These are phyloP conservation scores for Botia kubotai DNA, from an alignment of 2,797 vertebrate genomes.

Conservation along the genomic window DNA sequence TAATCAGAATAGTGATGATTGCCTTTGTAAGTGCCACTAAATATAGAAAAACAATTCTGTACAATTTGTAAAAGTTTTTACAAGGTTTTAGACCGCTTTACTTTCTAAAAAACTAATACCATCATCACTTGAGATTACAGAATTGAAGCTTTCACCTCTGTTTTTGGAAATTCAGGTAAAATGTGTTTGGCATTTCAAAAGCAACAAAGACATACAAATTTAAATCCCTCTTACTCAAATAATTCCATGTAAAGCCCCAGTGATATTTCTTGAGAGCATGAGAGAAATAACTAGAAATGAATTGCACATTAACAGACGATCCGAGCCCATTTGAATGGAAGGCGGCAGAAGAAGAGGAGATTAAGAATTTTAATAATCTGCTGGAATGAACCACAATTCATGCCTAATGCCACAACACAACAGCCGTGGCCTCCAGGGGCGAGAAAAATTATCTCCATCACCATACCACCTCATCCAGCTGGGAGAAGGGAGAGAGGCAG, in stretches of 20 bases:
- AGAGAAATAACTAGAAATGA: constrained; percentile 50
- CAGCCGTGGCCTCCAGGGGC: constrained; percentile 74
- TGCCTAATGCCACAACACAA: constrained; percentile 78
- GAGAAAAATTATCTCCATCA: constrained; percentile 76
- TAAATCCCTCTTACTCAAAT: constrained; percentile 44
- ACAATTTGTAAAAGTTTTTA: neutral
- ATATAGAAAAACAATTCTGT: no score
- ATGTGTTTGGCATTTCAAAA: neutral
- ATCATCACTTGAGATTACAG: neutral
- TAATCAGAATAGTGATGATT: no score
- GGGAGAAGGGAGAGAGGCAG: constrained; percentile 20
- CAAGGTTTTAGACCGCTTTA: neutral
- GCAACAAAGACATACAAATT: constrained; percentile 40
- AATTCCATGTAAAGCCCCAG: constrained; percentile 23
- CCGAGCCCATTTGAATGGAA: constrained; percentile 62
- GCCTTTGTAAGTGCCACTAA: no score
- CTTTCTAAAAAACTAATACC: neutral
- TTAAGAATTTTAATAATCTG: constrained; percentile 81
- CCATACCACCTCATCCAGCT: constrained; percentile 66
- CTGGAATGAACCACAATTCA: constrained; percentile 71
- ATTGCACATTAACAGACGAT: constrained; percentile 55
- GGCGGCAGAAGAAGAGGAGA: constrained; percentile 64
- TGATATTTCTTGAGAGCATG: constrained; percentile 42
- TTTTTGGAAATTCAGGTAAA: constrained; percentile 14
- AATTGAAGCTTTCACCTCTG: neutral